Percentiles rank a stretch among this genome's conserved stretches.
Evolutionary conservation across 2,888 invertebrate genomes (phyloP).

Genomic region (Neoascia interrupta): DNA sequence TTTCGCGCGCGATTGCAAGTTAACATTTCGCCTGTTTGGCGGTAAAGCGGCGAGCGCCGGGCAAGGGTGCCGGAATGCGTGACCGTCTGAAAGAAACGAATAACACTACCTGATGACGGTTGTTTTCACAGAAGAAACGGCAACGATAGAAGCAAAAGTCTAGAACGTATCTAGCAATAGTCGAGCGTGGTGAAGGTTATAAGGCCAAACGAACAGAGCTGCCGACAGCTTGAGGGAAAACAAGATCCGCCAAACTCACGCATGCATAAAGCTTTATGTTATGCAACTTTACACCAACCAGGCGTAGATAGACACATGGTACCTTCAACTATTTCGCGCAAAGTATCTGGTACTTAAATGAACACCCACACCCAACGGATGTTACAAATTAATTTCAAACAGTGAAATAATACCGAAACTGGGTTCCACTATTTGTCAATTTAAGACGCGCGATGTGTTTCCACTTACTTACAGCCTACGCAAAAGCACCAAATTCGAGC

Average conservation of each 20-base stretch:
- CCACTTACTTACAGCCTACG: conserved; percentile 33
- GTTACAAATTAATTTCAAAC: conserved; percentile 36
- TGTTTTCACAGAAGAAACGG: conserved; percentile 4
- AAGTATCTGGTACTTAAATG: conserved; percentile 29
- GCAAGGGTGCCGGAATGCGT: conserved; percentile 48
- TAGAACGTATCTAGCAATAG: conserved; percentile 35
- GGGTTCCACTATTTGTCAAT: conserved; percentile 37
- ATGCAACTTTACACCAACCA: conserved; percentile 35
- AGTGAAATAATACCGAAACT: conserved; percentile 13
- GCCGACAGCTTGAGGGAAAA: too few species aligned
- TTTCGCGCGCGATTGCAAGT: conserved; percentile 43
- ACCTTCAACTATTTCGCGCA: conserved; percentile 39
- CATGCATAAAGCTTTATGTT: conserved; percentile 52
- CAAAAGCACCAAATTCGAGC: conserved; percentile 16
- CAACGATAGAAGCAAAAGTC: conserved; percentile 33
- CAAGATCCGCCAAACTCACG: conserved; percentile 51
- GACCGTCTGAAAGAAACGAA: conserved; percentile 34
- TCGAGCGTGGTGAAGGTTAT: conserved; percentile 50
- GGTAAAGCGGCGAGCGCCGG: background rate
- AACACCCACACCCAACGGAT: conserved; percentile 50
- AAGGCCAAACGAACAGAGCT: conserved; percentile 4
- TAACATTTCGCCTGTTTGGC: too few species aligned
- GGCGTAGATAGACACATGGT: background rate
- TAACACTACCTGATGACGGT: conserved; percentile 36
- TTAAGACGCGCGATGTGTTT: conserved; percentile 21